phyloP scores from a whole-genome alignment of 1,140 invertebrate species.

The Diabrotica virgifera region DNA sequence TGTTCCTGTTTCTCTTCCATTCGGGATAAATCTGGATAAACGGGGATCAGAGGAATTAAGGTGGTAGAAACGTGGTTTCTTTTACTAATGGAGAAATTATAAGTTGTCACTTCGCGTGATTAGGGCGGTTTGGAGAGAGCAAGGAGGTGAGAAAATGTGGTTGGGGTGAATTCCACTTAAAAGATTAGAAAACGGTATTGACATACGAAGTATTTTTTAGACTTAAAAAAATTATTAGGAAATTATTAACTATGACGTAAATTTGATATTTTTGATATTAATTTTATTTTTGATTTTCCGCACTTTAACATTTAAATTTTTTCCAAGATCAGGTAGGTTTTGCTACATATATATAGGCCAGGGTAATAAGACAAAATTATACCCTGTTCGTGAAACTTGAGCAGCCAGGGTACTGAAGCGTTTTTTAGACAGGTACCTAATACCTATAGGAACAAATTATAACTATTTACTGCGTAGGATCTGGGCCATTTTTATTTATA shows the following conservation, averaged over 20 bases:
- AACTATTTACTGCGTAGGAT: no score
- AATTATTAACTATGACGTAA: not conserved
- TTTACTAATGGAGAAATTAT: conserved; percentile 14
- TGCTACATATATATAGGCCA: no score
- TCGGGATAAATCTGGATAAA: conserved; percentile 9
- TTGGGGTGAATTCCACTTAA: not conserved
- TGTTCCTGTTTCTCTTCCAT: conserved; percentile 11
- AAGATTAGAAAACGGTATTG: not conserved
- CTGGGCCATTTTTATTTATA: no score
- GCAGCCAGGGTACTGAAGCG: no score
- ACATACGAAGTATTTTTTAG: not conserved
- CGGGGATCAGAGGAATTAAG: conserved; percentile 10
- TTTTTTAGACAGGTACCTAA: no score
- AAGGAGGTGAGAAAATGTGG: not conserved
- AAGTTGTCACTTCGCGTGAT: conserved; percentile 10
- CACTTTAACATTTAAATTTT: not conserved
- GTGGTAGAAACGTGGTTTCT: conserved; percentile 5
- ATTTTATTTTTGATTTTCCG: not conserved
- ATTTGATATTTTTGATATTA: not conserved
- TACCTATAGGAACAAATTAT: no score
- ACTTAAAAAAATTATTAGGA: not conserved
- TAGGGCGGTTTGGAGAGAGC: not conserved
- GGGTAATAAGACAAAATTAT: no score
- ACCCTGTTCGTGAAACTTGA: no score
- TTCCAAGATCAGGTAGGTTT: no score